phyloP scores from a whole-genome alignment of 2,113 vertebrate genomes.

The Anthoscopus minutus region DNA sequence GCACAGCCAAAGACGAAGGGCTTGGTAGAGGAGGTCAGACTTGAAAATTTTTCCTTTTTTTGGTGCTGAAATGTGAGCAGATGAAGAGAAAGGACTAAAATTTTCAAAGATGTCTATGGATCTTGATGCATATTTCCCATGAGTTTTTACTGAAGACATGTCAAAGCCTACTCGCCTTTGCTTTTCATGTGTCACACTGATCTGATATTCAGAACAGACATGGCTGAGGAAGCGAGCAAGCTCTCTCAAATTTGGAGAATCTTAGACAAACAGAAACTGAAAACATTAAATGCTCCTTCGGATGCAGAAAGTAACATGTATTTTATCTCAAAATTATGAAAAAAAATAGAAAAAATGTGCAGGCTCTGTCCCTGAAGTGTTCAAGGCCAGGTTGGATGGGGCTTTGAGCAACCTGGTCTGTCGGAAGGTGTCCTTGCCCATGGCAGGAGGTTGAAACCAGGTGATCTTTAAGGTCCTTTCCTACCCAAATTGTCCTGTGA shows the following conservation, averaged over 20 bases:
- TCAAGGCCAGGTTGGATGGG: not conserved
- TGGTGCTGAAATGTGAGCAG: not conserved
- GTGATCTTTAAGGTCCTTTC: not conserved
- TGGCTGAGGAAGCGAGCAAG: rapidly evolving
- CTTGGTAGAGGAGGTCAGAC: not conserved
- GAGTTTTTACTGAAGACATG: not conserved
- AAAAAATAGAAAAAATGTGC: not conserved
- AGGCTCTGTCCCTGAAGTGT: not conserved
- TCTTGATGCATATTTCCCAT: not conserved
- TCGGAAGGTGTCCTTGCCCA: not conserved
- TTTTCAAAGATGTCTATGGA: not conserved
- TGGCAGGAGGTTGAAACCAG: not conserved
- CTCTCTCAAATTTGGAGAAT: not conserved
- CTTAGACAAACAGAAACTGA: not conserved
- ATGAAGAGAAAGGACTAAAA: not conserved
- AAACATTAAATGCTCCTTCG: not conserved
- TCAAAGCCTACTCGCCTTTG: not conserved
- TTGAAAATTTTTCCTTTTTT: not conserved
- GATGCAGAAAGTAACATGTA: not conserved
- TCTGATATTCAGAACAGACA: not conserved
- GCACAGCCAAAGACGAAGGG: not conserved
- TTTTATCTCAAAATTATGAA: not conserved
- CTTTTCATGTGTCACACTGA: not conserved
- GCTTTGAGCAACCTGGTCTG: rapidly evolving
- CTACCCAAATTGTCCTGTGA: not conserved